A percentile compares a stretch with the other conserved stretches of the same genome.
Conservation (phyloP, 2,113 vertebrate genomes). For the Gambusia holbrooki region DNA sequence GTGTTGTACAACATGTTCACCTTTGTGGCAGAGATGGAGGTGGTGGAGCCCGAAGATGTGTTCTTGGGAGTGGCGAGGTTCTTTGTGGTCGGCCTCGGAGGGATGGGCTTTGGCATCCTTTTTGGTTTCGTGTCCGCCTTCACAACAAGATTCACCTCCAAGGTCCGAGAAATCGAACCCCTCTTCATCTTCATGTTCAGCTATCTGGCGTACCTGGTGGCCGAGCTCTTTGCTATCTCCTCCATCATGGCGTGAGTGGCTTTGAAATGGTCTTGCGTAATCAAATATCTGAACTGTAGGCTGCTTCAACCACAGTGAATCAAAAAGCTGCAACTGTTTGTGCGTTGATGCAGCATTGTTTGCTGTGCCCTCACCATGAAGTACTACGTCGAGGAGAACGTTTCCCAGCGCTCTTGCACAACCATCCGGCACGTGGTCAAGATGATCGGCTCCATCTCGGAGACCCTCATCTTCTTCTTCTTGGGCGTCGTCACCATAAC, state of each 20-base stretch:
- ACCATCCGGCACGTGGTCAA: conserved; percentile 97
- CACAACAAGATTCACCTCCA: conserved; percentile 95
- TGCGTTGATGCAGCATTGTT: conserved; percentile 83
- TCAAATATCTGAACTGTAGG: background rate
- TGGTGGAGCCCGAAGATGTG: conserved; percentile 89
- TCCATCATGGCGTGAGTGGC: conserved; percentile 98
- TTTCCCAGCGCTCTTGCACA: conserved; percentile 94
- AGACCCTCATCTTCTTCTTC: conserved; percentile 98
- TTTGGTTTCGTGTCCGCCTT: conserved; percentile 95
- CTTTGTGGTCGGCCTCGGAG: conserved; percentile 92
- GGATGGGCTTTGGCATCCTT: conserved; percentile 89
- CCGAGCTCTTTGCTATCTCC: conserved; percentile 94
- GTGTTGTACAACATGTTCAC: conserved; percentile 97
- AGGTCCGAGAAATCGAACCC: conserved; percentile 93
- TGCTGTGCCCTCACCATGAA: conserved; percentile 97
- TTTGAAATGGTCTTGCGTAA: background rate
- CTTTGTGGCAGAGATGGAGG: conserved; percentile 91
- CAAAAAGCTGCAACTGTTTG: background rate
- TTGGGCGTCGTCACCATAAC: conserved; percentile 95
- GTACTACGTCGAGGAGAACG: conserved; percentile 96
- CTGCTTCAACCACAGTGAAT: background rate
- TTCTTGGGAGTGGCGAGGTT: conserved; percentile 91
- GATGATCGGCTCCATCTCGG: conserved; percentile 95
- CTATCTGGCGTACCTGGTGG: conserved; percentile 94
- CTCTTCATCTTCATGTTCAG: conserved; percentile 98